phyloP scores from a whole-genome alignment of 2,888 invertebrate genomes.

The Trachelus tabidus region DNA sequence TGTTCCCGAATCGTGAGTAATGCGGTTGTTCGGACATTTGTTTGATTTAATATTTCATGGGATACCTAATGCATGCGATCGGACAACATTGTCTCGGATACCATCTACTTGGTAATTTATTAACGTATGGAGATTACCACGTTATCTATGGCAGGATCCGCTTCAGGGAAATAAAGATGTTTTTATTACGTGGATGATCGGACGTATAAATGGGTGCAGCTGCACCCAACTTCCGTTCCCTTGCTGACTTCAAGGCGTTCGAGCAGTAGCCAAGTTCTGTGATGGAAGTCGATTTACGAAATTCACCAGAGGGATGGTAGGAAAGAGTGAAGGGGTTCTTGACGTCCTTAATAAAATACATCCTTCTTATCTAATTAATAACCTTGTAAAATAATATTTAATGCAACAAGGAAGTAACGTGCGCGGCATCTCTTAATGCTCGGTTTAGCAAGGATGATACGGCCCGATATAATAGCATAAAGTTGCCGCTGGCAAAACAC shows the following conservation, averaged over 20 bases:
- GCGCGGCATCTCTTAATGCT: constrained; percentile 13
- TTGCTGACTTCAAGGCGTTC: too few species aligned
- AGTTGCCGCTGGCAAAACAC: neutral
- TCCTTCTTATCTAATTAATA: constrained; percentile 27
- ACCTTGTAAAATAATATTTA: constrained; percentile 25
- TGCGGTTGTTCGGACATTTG: neutral
- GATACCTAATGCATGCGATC: neutral
- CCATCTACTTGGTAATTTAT: too few species aligned
- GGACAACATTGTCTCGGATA: neutral
- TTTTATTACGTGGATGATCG: too few species aligned
- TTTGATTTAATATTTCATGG: neutral
- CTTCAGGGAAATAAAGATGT: too few species aligned
- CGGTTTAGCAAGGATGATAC: neutral
- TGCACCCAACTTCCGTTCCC: too few species aligned
- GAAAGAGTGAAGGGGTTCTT: neutral
- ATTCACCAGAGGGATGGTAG: neutral
- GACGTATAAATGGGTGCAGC: too few species aligned
- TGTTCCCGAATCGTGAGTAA: constrained; percentile 15
- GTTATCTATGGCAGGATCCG: too few species aligned
- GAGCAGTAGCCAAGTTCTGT: too few species aligned
- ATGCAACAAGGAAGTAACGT: constrained; percentile 17
- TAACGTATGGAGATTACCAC: too few species aligned
- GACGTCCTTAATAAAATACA: constrained; percentile 7
- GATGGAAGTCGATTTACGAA: neutral
- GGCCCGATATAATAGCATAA: neutral